Base-by-base conservation (phyloP, 2,888 invertebrate genomes). In the Fragum whitleyi region DNA sequence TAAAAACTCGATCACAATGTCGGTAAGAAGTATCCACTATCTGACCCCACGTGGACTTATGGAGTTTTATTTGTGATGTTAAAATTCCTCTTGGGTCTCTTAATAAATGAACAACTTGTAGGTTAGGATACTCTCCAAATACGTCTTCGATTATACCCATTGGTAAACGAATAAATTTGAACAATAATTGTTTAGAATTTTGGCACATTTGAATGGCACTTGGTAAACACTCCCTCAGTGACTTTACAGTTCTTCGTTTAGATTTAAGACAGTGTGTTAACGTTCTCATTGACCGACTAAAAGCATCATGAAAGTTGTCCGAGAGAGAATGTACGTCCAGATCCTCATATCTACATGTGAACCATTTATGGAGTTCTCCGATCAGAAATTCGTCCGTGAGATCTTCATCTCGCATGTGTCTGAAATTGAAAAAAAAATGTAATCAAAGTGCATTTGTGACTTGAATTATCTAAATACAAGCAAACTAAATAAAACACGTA, bases 161-260 rank as follows among this genome's bases (percentile, higher is more conserved):
- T 21, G 81, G 81, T 23, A 85, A 39, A 1, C 81, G 77, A 26
- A 85, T 85, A 42, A 82, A 85, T 67, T 85, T 85, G 36, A 82
- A 85, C 14, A 82, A 26, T 16, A 77, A 53, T 14, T 72, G 65
- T 65, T 72, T 74, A 9, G 85, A 79, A 3, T 68, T 72, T 32
- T 70, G 23, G 59, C 85, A 85, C 74, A 57, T 62, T 61, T 81
- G 29, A 7, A 74, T 79, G 0, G 77, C 79, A 7, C n/a, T 65
- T 19, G 85, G 85, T 26, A 85, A 55, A 61, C 85, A 85, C 39
- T 81, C 62, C 0, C 72, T 51, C 14, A 85, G 19, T 19, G 74
- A 39, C 29, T 62, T 71, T 3, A 81, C 14, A 5, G 79, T 85
- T 16, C 72, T 72, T 5, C 55, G 74, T 47, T 81, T 85, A 16